Evolutionary conservation across 2,113 vertebrate species (phyloP).

Genomic region (Rhipidura dahli): DNA sequence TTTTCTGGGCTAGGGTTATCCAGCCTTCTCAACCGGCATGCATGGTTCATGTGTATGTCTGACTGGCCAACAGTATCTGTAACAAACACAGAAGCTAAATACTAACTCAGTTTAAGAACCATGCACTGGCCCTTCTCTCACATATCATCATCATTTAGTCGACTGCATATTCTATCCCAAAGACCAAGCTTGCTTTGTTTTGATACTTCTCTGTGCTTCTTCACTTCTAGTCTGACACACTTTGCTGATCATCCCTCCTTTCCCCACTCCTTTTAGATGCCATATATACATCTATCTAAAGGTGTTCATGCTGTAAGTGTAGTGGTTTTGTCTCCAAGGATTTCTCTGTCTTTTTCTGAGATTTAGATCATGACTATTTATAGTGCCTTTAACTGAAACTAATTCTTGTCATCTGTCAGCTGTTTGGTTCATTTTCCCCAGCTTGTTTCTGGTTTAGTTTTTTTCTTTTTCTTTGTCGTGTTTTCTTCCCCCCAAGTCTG

Average conservation of each 20-base stretch:
- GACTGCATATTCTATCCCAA: neutral
- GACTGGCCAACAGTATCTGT: neutral
- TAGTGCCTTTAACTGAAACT: neutral
- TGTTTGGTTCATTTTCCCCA: neutral
- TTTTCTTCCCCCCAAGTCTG: neutral
- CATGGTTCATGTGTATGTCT: neutral
- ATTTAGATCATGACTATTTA: neutral
- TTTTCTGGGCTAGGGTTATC: neutral
- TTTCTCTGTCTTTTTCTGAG: neutral
- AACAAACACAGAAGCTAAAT: neutral
- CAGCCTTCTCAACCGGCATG: neutral
- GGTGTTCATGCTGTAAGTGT: neutral
- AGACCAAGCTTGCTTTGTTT: neutral
- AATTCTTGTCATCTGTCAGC: neutral
- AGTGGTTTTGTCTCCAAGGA: neutral
- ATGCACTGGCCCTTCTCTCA: neutral
- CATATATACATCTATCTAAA: neutral
- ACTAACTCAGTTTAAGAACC: neutral
- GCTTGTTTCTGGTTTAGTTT: fast-evolving
- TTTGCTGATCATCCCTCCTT: neutral
- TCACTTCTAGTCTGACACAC: neutral
- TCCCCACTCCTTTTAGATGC: neutral
- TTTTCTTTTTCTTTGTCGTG: neutral
- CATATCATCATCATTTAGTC: neutral
- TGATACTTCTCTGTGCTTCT: neutral